These are phyloP conservation scores for Spizaetus ornatus DNA, from an alignment of 2,113 vertebrate genomes.

Conservation along the genomic window DNA sequence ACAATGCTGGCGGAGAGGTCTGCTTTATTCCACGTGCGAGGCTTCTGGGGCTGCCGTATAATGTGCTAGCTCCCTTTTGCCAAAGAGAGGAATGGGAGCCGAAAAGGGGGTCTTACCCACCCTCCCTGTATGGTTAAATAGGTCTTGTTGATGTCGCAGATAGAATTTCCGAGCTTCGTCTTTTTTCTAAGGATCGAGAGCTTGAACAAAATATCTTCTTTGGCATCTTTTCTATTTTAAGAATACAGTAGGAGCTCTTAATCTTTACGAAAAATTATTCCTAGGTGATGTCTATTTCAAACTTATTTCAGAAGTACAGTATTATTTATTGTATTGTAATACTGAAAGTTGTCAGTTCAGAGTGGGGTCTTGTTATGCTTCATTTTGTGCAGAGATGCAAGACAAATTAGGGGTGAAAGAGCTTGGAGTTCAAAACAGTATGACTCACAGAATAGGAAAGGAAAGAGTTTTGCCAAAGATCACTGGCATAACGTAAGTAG, in stretches of 20 bases:
- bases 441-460: not conserved
- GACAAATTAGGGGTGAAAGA: not conserved
- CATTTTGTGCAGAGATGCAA: not conserved
- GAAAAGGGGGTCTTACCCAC: not conserved
- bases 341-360: not conserved
- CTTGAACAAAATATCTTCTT: not conserved
- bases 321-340: not conserved
- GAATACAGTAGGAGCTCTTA: not conserved
- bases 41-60: not conserved
- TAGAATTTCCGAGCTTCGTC: not conserved
- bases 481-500: not conserved
- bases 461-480: not conserved
- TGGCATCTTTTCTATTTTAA: not conserved
- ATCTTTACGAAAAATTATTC: not conserved
- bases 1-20: not conserved
- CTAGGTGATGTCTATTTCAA: not conserved
- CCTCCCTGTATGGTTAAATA: not conserved
- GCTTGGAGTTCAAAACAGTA: not conserved
- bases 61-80: not conserved
- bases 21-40: not conserved
- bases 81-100: not conserved
- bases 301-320: not conserved
- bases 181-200: not conserved
- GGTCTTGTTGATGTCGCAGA: not conserved
- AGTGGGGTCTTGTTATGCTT: not conserved